Evolutionary conservation across 2,113 vertebrate species (phyloP).

Genomic region (Takifugu flavidus): DNA sequence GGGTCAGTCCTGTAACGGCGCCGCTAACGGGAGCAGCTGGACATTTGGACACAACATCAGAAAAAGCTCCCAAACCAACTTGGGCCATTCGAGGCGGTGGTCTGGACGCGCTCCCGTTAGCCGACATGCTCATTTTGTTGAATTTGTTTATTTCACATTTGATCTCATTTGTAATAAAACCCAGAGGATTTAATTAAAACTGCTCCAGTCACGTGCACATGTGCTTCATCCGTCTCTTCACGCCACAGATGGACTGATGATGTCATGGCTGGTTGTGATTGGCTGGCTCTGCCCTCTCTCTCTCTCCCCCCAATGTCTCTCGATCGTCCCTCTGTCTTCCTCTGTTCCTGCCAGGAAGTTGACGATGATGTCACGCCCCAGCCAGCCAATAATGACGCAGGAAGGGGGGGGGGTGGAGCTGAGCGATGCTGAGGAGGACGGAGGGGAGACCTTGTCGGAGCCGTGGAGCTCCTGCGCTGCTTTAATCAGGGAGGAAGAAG

Average conservation of each 20-base stretch:
- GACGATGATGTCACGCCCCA: conserved; percentile 75
- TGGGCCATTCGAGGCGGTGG: no score
- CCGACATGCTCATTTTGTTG: conserved; percentile 3
- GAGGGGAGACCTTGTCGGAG: conserved; percentile 53
- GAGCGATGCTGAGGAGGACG: conserved; percentile 83
- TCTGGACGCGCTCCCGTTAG: no score
- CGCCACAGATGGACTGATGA: conserved; percentile 58
- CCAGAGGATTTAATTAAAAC: no score
- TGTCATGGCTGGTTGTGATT: conserved; percentile 63
- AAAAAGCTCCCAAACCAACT: no score
- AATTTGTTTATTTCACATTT: no score
- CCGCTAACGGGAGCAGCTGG: no score
- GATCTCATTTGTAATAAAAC: no score
- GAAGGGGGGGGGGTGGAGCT: conserved; percentile 77
- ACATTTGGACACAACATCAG: no score
- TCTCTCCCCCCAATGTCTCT: conserved; percentile 18
- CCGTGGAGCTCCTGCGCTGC: conserved; percentile 49
- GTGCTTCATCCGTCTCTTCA: neutral
- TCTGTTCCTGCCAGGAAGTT: conserved; percentile 69
- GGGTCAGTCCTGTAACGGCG: no score
- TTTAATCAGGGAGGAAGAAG: conserved; percentile 43
- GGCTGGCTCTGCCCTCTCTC: conserved; percentile 31
- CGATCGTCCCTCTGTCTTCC: conserved; percentile 8
- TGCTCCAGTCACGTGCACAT: no score
- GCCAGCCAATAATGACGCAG: conserved; percentile 68